These are phyloP conservation scores for Drosophila tani DNA, from an alignment of 1,140 invertebrate species.

Conservation along the genomic window DNA sequence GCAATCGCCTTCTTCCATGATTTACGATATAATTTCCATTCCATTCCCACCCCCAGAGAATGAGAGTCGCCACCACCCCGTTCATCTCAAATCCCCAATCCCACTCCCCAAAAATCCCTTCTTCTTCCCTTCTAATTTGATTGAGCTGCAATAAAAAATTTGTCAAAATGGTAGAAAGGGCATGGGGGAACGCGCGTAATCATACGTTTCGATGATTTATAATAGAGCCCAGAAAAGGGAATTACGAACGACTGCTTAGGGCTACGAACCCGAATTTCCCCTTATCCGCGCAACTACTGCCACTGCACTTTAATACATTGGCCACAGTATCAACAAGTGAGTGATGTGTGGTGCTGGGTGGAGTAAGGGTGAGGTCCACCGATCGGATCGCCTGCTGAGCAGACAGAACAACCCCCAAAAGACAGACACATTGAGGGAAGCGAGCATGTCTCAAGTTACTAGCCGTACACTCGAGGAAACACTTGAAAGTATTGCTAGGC, in stretches of 20 bases:
- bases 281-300: not conserved
- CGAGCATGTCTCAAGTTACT: conserved; percentile 35
- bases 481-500: not conserved
- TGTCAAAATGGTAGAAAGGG: conserved; percentile 49
- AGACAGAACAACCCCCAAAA: conserved; percentile 26
- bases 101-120: too few relatives aligned
- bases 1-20: conserved; percentile 6
- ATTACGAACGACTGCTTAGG: conserved; percentile 44
- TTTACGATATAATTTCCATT: conserved; percentile 8
- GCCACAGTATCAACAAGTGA: conserved; percentile 70
- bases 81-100: not conserved
- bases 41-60: not conserved
- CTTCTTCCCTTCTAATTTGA: conserved; percentile 60
- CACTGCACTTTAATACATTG: conserved; percentile 22
- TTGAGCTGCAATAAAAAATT: conserved; percentile 79
- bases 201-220: conserved; percentile 70
- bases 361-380: not conserved
- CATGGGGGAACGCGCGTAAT: conserved; percentile 38
- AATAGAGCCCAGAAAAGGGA: conserved; percentile 39
- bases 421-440: not conserved
- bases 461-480: conserved; percentile 13
- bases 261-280: conserved; percentile 6
- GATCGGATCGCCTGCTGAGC: conserved; percentile 2
- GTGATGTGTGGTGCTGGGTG: conserved; percentile 49
- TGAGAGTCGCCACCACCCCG: not conserved